Evolutionary conservation across 2,888 invertebrate genomes (phyloP), one percentile per base, ranked within the genome.

Genomic region (Isoperla grammatica): DNA sequence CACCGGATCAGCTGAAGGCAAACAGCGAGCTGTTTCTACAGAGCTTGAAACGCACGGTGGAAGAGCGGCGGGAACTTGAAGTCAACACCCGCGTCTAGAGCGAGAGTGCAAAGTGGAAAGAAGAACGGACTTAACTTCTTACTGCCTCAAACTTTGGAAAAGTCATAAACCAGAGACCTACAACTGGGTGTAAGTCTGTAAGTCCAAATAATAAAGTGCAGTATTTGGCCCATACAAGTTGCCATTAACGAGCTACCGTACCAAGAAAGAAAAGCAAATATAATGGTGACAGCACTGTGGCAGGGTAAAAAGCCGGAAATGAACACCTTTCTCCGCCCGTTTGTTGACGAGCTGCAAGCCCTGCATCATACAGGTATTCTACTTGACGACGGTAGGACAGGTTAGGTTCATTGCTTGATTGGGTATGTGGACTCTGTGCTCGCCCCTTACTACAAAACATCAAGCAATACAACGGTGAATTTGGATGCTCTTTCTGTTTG

Each of bases 101-200:
- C 15, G 48, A 60, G 13, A 60, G 61, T 23, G 35, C 12, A 19
- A n/a, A n/a, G 58, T 61, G 61, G 61, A 29, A 39, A 37, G 23
- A 42, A 29, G 42, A 29, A 49, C 56, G 61, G 2, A 37, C 49
- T 9, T 20, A 60, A 43, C 37, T 63, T 12, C 42, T 66, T 5
- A 64, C 64, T 9, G 63, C 65, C 8, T 64, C 63, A 5, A 29
- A 29, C 29, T 29, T 29, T 29, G 8, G 29, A 8, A 29, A 29
- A 29, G 29, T 29, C 29, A 8, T 29, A 4, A 29, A 29, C 29
- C 8, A 29, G 8, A 6, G 29, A 8, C 8, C 17, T 19, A 59
- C 50, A 1, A 64, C 62, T 15, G 57, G 50, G 5, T 61, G 60
- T 49, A 46, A 17, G 11, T 13, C n/a, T n/a, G n/a, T n/a, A n/a